Base-by-base conservation (phyloP, 2,797 vertebrate genomes). In the Pipistrellus pygmaeus region DNA sequence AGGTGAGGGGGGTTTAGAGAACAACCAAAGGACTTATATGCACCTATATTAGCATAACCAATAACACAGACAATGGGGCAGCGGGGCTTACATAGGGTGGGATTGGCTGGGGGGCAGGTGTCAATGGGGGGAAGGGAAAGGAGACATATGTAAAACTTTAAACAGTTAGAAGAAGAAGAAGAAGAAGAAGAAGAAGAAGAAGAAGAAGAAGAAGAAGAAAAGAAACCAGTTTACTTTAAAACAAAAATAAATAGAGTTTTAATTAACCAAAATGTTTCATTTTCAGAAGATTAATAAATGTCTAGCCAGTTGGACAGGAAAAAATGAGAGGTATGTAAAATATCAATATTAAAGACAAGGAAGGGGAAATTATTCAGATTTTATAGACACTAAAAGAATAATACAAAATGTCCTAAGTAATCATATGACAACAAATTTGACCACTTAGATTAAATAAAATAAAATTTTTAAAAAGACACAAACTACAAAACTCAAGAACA, bases 221-320 rank as follows among this genome's bases (percentile, higher is more conserved):
- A 77, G 41, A 66, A 87, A 14, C 17, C 8, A 41, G 57, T 53
- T 73, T n/a, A 85, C 51, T 57, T 85, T 53, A 55, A 91, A 62
- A 75, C 2, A 6, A 73, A 93, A 73, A 86, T 46, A 8, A 76
- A 93, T 5, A 53, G 6, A 86, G 35, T 68, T 53, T 76, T 76
- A 94, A 69, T 46, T 25, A 94, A 83, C 18, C 20, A 69, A 84
- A 86, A 86, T 20, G 48, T 85, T 41, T 71, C 32, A 30, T 87
- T 77, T n/a, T 13, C 15, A 78, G 57, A 83, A 64, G 44, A 64
- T 10, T 55, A 71, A 82, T 46, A 71, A 71, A 46, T 82, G 1
- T 32, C 5, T 76, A 82, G 13, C 3, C 9, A 81, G 25, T 51
- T 78, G 38, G 21, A 51, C 5, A 73, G 41, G 12, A 27, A 55